Conservation (phyloP, 1,140 invertebrate species). For the Littorina saxatilis region DNA sequence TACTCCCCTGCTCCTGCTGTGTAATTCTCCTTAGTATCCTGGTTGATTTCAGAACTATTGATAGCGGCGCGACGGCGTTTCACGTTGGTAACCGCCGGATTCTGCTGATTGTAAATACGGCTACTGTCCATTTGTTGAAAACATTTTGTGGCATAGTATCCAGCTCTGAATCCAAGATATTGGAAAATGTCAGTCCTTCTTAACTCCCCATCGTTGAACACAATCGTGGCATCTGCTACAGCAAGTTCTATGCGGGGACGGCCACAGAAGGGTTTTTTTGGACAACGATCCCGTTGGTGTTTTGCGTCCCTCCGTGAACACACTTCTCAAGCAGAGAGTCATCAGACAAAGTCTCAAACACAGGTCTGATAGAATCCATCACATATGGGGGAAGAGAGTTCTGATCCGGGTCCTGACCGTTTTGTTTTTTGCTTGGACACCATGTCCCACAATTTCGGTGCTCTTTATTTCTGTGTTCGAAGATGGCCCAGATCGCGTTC, state of each 20-base stretch:
- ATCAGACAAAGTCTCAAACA: conserved; percentile 22
- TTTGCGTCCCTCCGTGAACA: conserved; percentile 36
- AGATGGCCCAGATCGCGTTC: conserved; percentile 34
- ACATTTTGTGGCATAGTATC: too few species aligned
- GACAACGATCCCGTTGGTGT: conserved; percentile 32
- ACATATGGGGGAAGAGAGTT: conserved; percentile 27
- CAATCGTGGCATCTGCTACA: neutral
- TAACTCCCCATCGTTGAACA: conserved; percentile 10
- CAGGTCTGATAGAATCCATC: conserved; percentile 26
- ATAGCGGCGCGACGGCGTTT: too few species aligned
- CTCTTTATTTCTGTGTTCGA: conserved; percentile 8
- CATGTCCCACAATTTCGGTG: conserved; percentile 26
- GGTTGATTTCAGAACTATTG: too few species aligned
- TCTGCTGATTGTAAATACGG: too few species aligned
- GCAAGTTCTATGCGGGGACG: neutral
- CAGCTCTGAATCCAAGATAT: too few species aligned
- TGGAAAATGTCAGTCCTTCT: too few species aligned
- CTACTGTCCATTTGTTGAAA: too few species aligned
- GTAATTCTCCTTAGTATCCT: too few species aligned
- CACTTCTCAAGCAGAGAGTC: conserved; percentile 30
- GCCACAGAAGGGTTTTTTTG: conserved; percentile 22
- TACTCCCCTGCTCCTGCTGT: too few species aligned
- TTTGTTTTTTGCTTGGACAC: neutral
- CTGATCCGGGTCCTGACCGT: neutral
- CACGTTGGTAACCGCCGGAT: too few species aligned